Percentiles rank a stretch among this genome's conserved stretches.
Conservation (phyloP, 2,888 invertebrate genomes). For the Taphrorychus bicolor region DNA sequence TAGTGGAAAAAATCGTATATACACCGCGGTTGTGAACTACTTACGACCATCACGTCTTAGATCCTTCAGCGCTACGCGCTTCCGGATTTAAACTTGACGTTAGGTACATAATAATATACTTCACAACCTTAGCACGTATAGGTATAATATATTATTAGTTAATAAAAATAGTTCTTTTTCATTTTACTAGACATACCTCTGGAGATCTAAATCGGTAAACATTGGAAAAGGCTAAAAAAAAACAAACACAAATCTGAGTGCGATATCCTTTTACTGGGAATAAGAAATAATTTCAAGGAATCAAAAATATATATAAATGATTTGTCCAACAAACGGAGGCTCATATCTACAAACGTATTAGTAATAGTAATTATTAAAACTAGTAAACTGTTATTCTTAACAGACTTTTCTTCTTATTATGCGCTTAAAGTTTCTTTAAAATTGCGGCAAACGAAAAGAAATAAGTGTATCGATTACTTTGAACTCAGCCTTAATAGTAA, state of each 20-base stretch:
- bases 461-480: not conserved
- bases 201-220: not conserved
- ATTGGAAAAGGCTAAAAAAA: too few relatives aligned
- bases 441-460: not conserved
- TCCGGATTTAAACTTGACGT: too few relatives aligned
- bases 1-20: too few relatives aligned
- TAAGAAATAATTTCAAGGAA: not conserved
- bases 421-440: not conserved
- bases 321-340: not conserved
- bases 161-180: too few relatives aligned
- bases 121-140: too few relatives aligned
- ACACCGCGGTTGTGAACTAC: too few relatives aligned
- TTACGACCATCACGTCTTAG: too few relatives aligned
- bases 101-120: too few relatives aligned
- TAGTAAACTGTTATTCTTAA: not conserved
- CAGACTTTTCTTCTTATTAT: not conserved
- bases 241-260: not conserved
- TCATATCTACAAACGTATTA: not conserved
- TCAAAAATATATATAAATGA: not conserved
- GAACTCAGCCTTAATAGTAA: not conserved
- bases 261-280: slow-evolving; percentile 3
- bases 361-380: not conserved
- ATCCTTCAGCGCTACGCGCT: too few relatives aligned
- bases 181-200: too few relatives aligned
- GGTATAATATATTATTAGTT: too few relatives aligned